Evolutionary conservation across 2,888 invertebrate genomes (phyloP), one percentile per base, ranked within the genome.

Genomic region (Branchellion lobata): DNA sequence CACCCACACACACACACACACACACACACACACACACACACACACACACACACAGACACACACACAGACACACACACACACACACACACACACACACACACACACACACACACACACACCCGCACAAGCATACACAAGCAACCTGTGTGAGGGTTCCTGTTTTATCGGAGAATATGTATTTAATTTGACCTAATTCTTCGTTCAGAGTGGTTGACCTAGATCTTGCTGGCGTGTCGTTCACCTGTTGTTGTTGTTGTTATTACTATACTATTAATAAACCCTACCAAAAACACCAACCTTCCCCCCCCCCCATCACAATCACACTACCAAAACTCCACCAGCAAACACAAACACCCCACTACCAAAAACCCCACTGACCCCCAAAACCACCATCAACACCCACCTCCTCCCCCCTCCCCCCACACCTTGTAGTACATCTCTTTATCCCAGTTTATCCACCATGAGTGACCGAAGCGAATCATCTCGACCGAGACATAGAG

Each of bases 141-240:
- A 90, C 90, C 88, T 90, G 96, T 34, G 99, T 99, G 80, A 99
- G 90, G n/a, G 99, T 99, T 84, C 99, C 99, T 82, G 99, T 99
- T 90, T 99, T 99, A 89, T 99, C 99, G 76, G 97, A 96, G 90
- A 99, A 99, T 86, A 99, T 93, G 89, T 99, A 99, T 89, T 99
- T 96, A 85, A 99, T 97, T 90, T 98, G 96, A 84, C 97, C 96
- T 83, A 98, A 91, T 89, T 97, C 98, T 89, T 99, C 99, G 88
- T 99, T 99, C 80, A 99, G 91, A 47, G 98, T 97, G 36, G 99
- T 98, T 75, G 98, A 99, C 84, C 98, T 91, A 80, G 97, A 95
- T 89, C 94, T 94, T 82, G 97, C 97, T 1, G 81, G 81, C 1
- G 81, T 95, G 84, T 94, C 93, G 84, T 92, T 92, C 87, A 92